A percentile compares a stretch with the other conserved stretches of the same genome.
phyloP scores from a whole-genome alignment of 1,140 invertebrate species.

The Trichonephila clavata region DNA sequence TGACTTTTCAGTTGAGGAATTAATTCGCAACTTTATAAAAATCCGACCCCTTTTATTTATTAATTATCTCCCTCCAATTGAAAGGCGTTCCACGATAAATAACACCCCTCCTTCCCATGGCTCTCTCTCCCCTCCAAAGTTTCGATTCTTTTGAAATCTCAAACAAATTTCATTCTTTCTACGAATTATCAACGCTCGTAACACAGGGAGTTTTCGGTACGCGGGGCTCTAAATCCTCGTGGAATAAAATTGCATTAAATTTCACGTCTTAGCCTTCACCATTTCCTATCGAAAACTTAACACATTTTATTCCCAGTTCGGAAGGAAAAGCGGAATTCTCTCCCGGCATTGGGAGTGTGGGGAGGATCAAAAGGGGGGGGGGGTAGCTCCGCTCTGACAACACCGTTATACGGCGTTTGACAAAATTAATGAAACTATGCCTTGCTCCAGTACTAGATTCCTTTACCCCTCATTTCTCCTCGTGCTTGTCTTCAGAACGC shows the following conservation, averaged over 20 bases:
- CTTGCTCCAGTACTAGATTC: constrained; percentile 52
- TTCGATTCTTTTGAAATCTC: constrained; percentile 53
- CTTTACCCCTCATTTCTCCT: constrained; percentile 74
- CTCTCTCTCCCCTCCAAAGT: neutral
- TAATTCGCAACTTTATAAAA: neutral
- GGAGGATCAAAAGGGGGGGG: constrained; percentile 18
- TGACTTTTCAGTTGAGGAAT: neutral
- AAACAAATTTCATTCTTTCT: constrained; percentile 74
- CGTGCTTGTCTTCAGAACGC: constrained; percentile 64
- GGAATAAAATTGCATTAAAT: constrained; percentile 76
- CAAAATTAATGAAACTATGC: constrained; percentile 75
- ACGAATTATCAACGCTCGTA: constrained; percentile 63
- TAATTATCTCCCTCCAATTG: constrained; percentile 28
- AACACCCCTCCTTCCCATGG: neutral
- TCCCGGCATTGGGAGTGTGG: neutral
- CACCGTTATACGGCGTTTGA: constrained; percentile 75
- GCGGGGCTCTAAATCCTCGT: constrained; percentile 12
- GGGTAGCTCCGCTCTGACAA: constrained; percentile 61
- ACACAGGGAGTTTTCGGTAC: constrained; percentile 3
- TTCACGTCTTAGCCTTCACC: constrained; percentile 59
- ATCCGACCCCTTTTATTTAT: constrained; percentile 31
- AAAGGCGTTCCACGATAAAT: constrained; percentile 16
- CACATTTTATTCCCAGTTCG: constrained; percentile 69
- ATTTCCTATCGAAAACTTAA: constrained; percentile 73
- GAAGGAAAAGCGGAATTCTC: constrained; percentile 21